phyloP scores from a whole-genome alignment of 2,888 invertebrate genomes.

The Caenorhabditis uteleia region DNA sequence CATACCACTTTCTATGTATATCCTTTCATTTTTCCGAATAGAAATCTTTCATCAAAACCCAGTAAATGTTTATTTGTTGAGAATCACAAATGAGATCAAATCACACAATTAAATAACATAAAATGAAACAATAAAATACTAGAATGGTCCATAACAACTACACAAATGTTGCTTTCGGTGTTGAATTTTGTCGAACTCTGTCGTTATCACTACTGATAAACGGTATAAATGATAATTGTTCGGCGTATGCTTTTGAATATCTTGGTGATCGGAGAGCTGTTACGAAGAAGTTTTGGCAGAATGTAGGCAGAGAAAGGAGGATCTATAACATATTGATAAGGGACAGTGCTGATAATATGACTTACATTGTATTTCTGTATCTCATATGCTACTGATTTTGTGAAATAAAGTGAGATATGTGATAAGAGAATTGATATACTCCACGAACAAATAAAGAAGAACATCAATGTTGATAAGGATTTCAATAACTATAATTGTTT shows the following conservation, averaged over 20 bases:
- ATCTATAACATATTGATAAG: slow-evolving; percentile 16
- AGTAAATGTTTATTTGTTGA: no score
- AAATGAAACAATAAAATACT: no score
- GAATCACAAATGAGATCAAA: no score
- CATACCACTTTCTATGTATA: no score
- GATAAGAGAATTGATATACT: slow-evolving; percentile 29
- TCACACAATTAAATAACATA: no score
- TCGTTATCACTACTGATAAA: slow-evolving; percentile 10
- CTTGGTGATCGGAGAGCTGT: slow-evolving; percentile 31
- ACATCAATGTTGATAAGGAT: slow-evolving; percentile 31
- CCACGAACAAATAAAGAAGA: slow-evolving; percentile 38
- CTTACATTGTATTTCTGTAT: slow-evolving; percentile 41
- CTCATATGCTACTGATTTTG: slow-evolving; percentile 27
- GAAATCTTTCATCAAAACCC: no score
- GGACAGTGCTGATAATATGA: background rate
- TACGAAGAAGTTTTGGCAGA: slow-evolving; percentile 39
- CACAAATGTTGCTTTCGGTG: no score
- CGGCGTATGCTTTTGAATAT: slow-evolving; percentile 28
- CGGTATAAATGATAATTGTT: slow-evolving; percentile 26
- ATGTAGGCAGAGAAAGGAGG: slow-evolving; percentile 38
- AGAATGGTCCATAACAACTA: no score
- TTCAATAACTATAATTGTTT: no score
- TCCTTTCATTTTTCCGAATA: no score
- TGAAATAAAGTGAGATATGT: slow-evolving; percentile 30
- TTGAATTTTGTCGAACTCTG: slow-evolving; percentile 10